phyloP scores from a whole-genome alignment of 92 coral and sea anemone genomes.

The Muricea muricata region DNA sequence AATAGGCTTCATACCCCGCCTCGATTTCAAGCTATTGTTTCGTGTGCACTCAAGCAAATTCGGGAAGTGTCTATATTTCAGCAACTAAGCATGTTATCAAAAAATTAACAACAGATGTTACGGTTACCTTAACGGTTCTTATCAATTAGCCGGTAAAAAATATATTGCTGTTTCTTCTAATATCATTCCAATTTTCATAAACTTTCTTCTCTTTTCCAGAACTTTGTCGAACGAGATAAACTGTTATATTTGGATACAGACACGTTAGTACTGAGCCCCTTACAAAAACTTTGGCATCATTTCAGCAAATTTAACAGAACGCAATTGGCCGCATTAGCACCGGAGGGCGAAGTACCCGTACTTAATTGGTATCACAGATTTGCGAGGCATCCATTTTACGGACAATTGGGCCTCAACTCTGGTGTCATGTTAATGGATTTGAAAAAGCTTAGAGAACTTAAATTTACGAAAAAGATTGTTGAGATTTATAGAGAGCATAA shows the following conservation, averaged over 20 bases:
- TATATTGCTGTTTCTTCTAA: no score
- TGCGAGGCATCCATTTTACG: conserved; percentile 92
- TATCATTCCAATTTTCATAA: neutral
- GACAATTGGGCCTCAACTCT: conserved; percentile 90
- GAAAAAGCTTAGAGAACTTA: conserved; percentile 75
- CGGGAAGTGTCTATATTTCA: no score
- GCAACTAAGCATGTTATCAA: no score
- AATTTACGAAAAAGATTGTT: conserved; percentile 71
- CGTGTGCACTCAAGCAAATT: no score
- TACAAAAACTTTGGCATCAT: conserved; percentile 85
- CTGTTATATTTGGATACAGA: conserved; percentile 94
- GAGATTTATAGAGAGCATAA: conserved; percentile 79
- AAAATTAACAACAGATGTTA: no score
- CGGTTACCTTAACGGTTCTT: no score
- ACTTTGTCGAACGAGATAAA: conserved; percentile 73
- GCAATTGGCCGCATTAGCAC: conserved; percentile 86
- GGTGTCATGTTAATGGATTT: conserved; percentile 98
- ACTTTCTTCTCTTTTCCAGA: conserved; percentile 44
- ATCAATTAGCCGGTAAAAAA: no score
- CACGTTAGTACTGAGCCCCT: conserved; percentile 77
- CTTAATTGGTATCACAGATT: conserved; percentile 88
- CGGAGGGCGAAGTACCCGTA: conserved; percentile 79
- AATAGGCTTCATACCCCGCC: no score
- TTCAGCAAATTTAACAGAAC: conserved; percentile 69
- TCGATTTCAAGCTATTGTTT: no score